These are phyloP conservation scores for Pherbina coryleti DNA, from an alignment of 2,888 invertebrate genomes.

Conservation along the genomic window DNA sequence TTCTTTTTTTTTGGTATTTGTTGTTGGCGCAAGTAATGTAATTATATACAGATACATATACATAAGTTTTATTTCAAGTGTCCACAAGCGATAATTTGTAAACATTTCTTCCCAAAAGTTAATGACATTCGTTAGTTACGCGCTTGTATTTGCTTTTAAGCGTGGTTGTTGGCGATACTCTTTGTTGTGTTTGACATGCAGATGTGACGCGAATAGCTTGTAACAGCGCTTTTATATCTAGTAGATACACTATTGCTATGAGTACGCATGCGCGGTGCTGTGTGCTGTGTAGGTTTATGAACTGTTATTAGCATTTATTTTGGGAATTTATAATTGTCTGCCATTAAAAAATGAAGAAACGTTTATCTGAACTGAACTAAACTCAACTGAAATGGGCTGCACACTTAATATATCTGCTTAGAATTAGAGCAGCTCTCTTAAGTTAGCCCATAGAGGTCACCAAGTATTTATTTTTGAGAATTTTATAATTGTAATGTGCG, in stretches of 20 bases:
- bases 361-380: no score
- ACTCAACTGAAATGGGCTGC: no score
- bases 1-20: neutral
- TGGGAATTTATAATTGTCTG: neutral
- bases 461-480: no score
- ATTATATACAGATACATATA: neutral
- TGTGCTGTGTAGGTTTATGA: slow-evolving; percentile 7
- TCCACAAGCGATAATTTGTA: slow-evolving; percentile 14
- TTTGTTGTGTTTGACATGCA: neutral
- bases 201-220: neutral
- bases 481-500: no score
- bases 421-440: no score
- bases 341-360: neutral
- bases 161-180: neutral
- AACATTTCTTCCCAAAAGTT: slow-evolving; percentile 9
- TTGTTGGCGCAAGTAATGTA: slow-evolving; percentile 13
- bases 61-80: slow-evolving; percentile 26
- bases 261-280: neutral
- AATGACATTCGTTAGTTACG: slow-evolving; percentile 11
- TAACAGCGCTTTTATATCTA: neutral
- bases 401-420: no score
- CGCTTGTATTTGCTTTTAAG: neutral
- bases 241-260: neutral
- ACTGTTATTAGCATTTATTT: slow-evolving; percentile 22
- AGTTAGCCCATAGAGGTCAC: no score